Evolutionary conservation across 2,113 vertebrate species (phyloP), one percentile per base, ranked within the genome.

Genomic region (Macrotus californicus): DNA sequence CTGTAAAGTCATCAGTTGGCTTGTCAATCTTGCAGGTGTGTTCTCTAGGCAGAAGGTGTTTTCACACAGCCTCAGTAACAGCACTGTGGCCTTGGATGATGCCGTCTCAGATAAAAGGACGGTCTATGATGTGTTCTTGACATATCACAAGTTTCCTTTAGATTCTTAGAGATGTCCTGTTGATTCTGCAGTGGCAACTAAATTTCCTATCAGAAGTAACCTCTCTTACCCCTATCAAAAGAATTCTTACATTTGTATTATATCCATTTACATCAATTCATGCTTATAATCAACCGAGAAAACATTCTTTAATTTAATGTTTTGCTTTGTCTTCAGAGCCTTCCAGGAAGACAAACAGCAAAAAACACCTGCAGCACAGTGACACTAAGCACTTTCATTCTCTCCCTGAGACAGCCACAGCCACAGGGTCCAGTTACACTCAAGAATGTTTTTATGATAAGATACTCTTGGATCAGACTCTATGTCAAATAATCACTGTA

Each of bases 11-110:
- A 97, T 94, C 93, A 95, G 79, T 87, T 0, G 67, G 87, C 84
- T 96, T 97, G 96, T 97, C 85, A 36, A 93, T 95, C 82, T 75
- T 89, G 75, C 69, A 19, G 89, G 61, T 93, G 91, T 94, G 67
- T 97, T 96, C 96, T 92, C 91, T 90, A 77, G 52, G 76, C 90
- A 96, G 76, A 94, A 94, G 77, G 3, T 73, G 85, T 96, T 96
- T 91, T 70, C 56, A 50, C 46, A 34, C 41, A 39, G 91, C 50
- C 29, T 64, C 16, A 14, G 34, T 34, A 21, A 59, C 41, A 54
- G 50, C 39, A 31, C 82, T 13, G 3, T 16, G 19, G 24, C 39
- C 93, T 77, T 4, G 0, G 61, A 50, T 43, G 61, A 79, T 92
- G 73, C 36, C 77, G 16, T 22, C 48, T n/a, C 46, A 87, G 54